Conservation (phyloP, 2,888 invertebrate species). For the Ptychoptera contaminata region DNA sequence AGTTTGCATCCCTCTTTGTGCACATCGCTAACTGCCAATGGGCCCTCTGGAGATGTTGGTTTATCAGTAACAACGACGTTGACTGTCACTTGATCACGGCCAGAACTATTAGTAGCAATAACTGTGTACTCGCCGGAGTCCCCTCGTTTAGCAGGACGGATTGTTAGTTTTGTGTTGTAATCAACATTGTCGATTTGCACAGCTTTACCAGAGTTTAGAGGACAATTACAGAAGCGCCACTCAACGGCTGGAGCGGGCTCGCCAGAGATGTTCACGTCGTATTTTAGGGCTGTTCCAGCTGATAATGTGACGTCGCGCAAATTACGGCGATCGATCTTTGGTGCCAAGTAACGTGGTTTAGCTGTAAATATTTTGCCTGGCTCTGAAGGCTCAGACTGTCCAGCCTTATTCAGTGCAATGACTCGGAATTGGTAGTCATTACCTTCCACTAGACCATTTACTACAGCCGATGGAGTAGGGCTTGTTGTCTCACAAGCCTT, state of each 20-base stretch:
- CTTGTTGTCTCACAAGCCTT: conserved; percentile 73
- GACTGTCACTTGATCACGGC: conserved; percentile 68
- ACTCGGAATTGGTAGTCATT: conserved; percentile 96
- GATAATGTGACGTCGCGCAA: conserved; percentile 81
- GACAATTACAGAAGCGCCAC: conserved; percentile 79
- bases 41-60: conserved; percentile 77
- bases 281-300: conserved; percentile 81
- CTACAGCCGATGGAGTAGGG: conserved; percentile 56
- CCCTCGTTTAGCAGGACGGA: conserved; percentile 62
- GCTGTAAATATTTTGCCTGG: conserved; percentile 72
- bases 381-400: conserved; percentile 83
- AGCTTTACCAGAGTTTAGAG: conserved; percentile 50
- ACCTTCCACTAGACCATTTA: conserved; percentile 86
- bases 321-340: conserved; percentile 88
- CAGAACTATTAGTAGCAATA: conserved; percentile 72
- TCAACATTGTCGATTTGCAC: conserved; percentile 70
- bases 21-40: conserved; percentile 72
- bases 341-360: conserved; percentile 79
- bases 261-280: conserved; percentile 85
- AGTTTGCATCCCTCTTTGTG: conserved; percentile 87
- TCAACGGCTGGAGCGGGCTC: conserved; percentile 89
- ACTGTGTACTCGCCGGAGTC: conserved; percentile 82
- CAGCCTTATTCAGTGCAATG: conserved; percentile 88
- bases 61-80: conserved; percentile 77
- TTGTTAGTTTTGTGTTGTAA: conserved; percentile 73